Base-by-base conservation (phyloP, 2,888 invertebrate genomes). In the Nomada fabriciana region DNA sequence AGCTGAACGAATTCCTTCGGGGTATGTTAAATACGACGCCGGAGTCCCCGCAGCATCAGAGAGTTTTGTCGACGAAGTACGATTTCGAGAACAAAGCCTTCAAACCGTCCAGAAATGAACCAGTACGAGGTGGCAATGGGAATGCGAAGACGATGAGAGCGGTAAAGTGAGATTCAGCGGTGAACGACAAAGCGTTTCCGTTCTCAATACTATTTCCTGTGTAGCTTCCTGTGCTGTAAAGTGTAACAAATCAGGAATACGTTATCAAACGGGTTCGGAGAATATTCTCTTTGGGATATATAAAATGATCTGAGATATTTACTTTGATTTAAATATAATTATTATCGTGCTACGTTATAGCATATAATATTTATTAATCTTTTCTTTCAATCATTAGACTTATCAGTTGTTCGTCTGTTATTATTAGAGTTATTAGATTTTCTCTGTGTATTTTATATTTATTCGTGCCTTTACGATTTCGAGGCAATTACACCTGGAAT, bases 401-500 rank as follows among this genome's bases (percentile, higher is more conserved):
- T 5, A 36, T 36, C 36, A 1, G 7, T 7, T 36, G 0, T 36
- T 36, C 36, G 7, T 7, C 36, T 5, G 36, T 36, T 7, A 53
- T 36, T 7, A 53, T 53, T 7, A 2, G n/a, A 53, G 9, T 2
- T 25, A 25, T 25, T 25, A 25, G 53, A 53, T 20, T 7, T 53
- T 53, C 53, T 20, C 13, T n/a, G 11, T 47, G 11, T 15, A 47
- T 2, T 47, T 47, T 10, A 47, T 47, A 15, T 15, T 47, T 47
- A 15, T 47, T 47, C 15, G 0, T 47, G 11, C 47, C 1, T 47
- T 47, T 3, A 11, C 11, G 3, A 47, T 15, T 47, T 47, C 11
- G 18, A 91, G 91, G 60, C 88, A 89, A 76, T 76, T 89, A 50
- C 91, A 91, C 60, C 82, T 89, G 52, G 89, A 90, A 36, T 63